Evolutionary conservation across 2,888 invertebrate genomes (phyloP).

Genomic region (Cataglyphis rosenhaueri): DNA sequence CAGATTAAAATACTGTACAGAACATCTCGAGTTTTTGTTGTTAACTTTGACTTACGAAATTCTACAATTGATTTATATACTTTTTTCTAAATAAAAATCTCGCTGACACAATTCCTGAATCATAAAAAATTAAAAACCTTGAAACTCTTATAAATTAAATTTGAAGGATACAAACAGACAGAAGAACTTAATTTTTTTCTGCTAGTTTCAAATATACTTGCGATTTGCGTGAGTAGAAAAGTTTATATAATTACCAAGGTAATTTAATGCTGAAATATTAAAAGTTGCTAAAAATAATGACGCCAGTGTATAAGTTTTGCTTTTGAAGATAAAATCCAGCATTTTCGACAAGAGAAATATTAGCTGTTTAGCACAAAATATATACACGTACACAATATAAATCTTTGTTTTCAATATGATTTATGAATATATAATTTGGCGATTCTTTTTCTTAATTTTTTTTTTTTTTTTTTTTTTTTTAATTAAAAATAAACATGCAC

Average conservation of each 20-base stretch:
- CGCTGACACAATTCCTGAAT: background rate
- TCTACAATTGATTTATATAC: conserved; percentile 13
- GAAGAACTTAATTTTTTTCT: background rate
- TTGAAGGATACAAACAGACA: conserved; percentile 19
- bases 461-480: too few relatives aligned
- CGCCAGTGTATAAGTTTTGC: background rate
- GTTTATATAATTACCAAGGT: background rate
- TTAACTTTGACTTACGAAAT: background rate
- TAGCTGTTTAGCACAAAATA: background rate
- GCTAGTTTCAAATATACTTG: background rate
- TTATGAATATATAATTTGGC: background rate
- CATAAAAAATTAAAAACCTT: conserved; percentile 15
- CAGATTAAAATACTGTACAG: background rate
- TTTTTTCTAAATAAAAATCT: conserved; percentile 1
- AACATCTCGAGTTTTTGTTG: background rate
- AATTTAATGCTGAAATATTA: background rate
- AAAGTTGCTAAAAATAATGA: background rate
- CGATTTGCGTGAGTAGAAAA: background rate
- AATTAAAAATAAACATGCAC: background rate
- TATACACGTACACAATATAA: background rate
- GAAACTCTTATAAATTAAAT: conserved; percentile 24
- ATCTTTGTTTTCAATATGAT: background rate
- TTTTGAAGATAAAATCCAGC: background rate
- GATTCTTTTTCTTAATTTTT: background rate
- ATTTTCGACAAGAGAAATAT: conserved; percentile 1